Base-by-base conservation (phyloP, 2,797 vertebrate genomes). In the Myiothlypis chrysogaster region DNA sequence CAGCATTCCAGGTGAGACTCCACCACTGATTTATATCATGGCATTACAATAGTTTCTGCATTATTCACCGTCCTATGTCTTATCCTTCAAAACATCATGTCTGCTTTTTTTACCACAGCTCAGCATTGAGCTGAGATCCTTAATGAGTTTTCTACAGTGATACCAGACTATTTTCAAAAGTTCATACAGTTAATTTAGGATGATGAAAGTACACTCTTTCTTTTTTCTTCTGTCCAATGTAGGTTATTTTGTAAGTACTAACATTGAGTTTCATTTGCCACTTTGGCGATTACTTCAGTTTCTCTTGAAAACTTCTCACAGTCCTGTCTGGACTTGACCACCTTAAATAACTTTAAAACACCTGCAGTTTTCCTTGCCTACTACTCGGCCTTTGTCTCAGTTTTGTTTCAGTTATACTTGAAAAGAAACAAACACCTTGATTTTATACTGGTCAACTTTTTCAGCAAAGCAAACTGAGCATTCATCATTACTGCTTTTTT, bases 81-180 rank as follows among this genome's bases (percentile, higher is more conserved):
- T 96, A 96, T 94, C 96, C 93, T 85, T 91, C 79, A 85, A 94
- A 95, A 96, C 96, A 96, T 96, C 89, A 64, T 50, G 94, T 96
- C 95, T 96, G 93, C 87, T 85, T 93, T 92, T 83, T 95, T 95
- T 94, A 94, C 94, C 93, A 73, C 93, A 95, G 61, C 87, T 96
- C 95, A 94, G 93, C 96, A 73, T 7, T 87, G 87, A 85, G 89
- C 75, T 92, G 89, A 94, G 56, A 53, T 70, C 60, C 84, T 91
- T 96, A 96, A 96, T 95, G 93, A 96, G 89, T 94, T 95, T 91
- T 94, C 68, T 83, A 34, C 87, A 87, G 79, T 64, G 95, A 96
- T 95, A 96, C 89, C 82, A 94, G 93, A 94, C 95, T 95, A 76
- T 96, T 95, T 93, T 92, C 84, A 43, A 87, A 73, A 82, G 64